Evolutionary conservation across 30 jellyfish, hydroid and myxozoan genomes (phyloP).

Genomic region (Hydra vulgaris): DNA sequence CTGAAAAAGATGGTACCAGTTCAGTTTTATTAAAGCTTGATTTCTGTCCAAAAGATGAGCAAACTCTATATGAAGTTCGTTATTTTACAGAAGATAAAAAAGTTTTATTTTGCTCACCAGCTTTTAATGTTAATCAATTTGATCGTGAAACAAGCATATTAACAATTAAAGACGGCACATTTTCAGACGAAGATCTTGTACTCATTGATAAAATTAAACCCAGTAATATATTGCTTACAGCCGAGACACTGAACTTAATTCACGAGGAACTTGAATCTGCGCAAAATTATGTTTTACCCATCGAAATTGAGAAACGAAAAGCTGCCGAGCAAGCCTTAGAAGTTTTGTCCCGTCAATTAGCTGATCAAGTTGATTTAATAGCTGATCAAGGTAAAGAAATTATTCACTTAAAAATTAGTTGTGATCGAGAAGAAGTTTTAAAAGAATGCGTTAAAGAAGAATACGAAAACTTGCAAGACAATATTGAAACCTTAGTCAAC

Average conservation of each 20-base stretch:
- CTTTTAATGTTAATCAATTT: background rate
- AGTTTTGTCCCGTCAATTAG: slow-evolving; percentile 9
- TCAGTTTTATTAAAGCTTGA: slow-evolving; percentile 5
- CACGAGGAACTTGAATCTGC: slow-evolving; percentile 1
- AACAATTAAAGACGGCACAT: slow-evolving; percentile 17
- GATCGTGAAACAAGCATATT: slow-evolving; percentile 11
- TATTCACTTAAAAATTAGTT: background rate
- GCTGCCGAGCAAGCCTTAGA: slow-evolving; percentile 10
- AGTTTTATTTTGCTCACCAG: background rate
- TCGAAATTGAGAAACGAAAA: background rate
- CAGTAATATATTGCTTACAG: background rate
- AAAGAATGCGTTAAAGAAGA: slow-evolving; percentile 12
- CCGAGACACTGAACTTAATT: background rate
- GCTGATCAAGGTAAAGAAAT: slow-evolving; percentile 18
- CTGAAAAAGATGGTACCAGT: background rate
- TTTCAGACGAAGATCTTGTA: slow-evolving; percentile 16
- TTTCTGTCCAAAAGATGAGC: background rate
- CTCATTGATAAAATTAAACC: slow-evolving; percentile 21
- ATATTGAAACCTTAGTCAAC: slow-evolving; percentile 1
- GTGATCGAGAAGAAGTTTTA: slow-evolving; percentile 10
- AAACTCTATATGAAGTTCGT: slow-evolving; percentile 8
- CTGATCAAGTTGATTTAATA: slow-evolving; percentile 12
- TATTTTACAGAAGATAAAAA: slow-evolving; percentile 17
- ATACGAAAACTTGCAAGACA: slow-evolving; percentile 14
- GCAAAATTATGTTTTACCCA: background rate